These are phyloP conservation scores for Tetramorium simillimum DNA, from an alignment of 1,140 invertebrate genomes.

Conservation along the genomic window DNA sequence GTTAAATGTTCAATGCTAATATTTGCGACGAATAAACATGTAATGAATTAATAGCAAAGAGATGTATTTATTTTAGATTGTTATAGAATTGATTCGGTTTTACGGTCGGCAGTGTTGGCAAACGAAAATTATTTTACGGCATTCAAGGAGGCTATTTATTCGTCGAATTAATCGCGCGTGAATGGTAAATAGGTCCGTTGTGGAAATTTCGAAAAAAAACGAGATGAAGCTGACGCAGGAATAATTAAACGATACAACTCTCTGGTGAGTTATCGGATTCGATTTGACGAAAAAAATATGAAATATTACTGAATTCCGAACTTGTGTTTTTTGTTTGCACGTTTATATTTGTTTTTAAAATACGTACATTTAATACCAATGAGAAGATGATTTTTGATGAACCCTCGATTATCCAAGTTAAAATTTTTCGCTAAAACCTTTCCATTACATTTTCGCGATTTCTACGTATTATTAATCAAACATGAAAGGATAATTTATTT, in stretches of 20 bases:
- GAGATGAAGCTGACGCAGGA: slow-evolving; percentile 39
- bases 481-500: slow-evolving; percentile 19
- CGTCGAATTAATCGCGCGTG: slow-evolving; percentile 46
- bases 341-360: slow-evolving; percentile 30
- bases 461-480: slow-evolving; percentile 29
- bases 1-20: slow-evolving; percentile 36
- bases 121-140: slow-evolving; percentile 42
- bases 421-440: slow-evolving; percentile 18
- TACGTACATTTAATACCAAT: not conserved
- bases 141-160: slow-evolving; percentile 57
- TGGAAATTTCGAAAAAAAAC: slow-evolving; percentile 40
- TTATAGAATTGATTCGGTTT: slow-evolving; percentile 56
- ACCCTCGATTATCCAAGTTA: slow-evolving; percentile 25
- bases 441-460: not conserved
- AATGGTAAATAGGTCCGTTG: slow-evolving; percentile 56
- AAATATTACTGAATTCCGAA: slow-evolving; percentile 42
- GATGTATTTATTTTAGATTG: slow-evolving; percentile 49
- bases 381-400: slow-evolving; percentile 9
- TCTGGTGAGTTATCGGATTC: slow-evolving; percentile 48
- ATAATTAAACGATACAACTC: slow-evolving; percentile 55
- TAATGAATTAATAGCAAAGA: slow-evolving; percentile 38
- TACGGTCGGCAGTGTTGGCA: slow-evolving; percentile 26
- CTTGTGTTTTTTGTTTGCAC: not conserved
- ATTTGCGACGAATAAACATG: slow-evolving; percentile 46
- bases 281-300: slow-evolving; percentile 52